A percentile compares a stretch with the other conserved stretches of the same genome.
These are phyloP conservation scores for Drosophila meridiana DNA, from an alignment of 2,888 invertebrate genomes.

Conservation along the genomic window DNA sequence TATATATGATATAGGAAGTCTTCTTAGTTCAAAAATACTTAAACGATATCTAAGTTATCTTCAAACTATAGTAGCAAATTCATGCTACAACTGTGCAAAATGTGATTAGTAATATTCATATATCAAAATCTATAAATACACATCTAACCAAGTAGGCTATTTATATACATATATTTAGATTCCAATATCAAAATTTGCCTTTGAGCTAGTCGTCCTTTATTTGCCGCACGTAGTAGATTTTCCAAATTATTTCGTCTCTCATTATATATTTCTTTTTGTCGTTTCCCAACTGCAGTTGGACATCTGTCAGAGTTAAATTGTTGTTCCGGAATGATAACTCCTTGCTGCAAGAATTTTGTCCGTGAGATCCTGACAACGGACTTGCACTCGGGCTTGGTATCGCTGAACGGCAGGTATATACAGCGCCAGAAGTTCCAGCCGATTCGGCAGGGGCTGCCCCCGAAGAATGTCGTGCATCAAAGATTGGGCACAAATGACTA, in stretches of 20 bases:
- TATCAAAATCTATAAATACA: too few relatives aligned
- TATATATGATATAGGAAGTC: too few relatives aligned
- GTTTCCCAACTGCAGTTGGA: neutral
- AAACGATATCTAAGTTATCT: too few relatives aligned
- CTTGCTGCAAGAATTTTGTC: slow-evolving; percentile 30
- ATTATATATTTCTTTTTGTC: neutral
- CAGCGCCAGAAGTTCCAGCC: slow-evolving; percentile 17
- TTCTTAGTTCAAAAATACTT: too few relatives aligned
- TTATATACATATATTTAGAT: neutral
- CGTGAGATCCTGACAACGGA: slow-evolving; percentile 16
- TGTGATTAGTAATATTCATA: neutral
- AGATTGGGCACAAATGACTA: slow-evolving; percentile 26
- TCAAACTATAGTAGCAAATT: too few relatives aligned
- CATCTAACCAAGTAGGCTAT: neutral
- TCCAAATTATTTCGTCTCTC: slow-evolving; percentile 11
- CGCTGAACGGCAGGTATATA: neutral
- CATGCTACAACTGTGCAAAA: too few relatives aligned
- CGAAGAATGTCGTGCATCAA: slow-evolving; percentile 9
- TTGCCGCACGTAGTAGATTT: neutral
- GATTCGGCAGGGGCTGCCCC: neutral
- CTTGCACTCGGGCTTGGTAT: neutral
- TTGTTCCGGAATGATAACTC: slow-evolving; percentile 17
- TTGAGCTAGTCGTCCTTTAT: neutral
- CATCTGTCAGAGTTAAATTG: neutral
- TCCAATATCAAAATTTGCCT: neutral